phyloP scores from a whole-genome alignment of 2,113 vertebrate species.

The Eurystomus gularis region DNA sequence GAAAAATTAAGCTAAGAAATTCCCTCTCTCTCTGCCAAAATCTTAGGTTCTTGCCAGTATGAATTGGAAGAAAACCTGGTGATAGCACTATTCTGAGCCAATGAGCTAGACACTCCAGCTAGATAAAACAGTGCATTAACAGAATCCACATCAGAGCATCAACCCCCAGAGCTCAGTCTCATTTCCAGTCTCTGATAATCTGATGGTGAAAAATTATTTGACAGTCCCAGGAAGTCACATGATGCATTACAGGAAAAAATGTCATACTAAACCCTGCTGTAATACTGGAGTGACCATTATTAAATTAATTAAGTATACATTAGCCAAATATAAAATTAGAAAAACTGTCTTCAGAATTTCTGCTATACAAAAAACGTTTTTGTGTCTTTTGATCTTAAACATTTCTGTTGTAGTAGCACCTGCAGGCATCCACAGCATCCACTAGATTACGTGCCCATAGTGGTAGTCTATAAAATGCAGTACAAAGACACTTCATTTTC shows the following conservation, averaged over 20 bases:
- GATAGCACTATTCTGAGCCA: not conserved
- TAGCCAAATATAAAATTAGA: not conserved
- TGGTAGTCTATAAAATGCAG: not conserved
- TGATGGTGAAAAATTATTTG: not conserved
- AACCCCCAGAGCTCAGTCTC: not conserved
- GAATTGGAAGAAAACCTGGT: not conserved
- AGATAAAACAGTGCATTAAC: not conserved
- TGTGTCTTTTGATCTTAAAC: not conserved
- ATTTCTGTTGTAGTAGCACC: not conserved
- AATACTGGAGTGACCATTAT: not conserved
- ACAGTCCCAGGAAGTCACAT: not conserved
- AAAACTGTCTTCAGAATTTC: not conserved
- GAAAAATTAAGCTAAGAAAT: not conserved
- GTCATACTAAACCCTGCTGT: not conserved
- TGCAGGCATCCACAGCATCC: not conserved
- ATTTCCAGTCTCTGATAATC: slow-evolving; percentile 23
- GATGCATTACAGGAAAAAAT: slow-evolving; percentile 30
- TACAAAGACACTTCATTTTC: not conserved
- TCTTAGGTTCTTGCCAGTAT: not conserved
- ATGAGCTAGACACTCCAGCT: not conserved
- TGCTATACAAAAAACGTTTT: not conserved
- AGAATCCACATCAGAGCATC: not conserved
- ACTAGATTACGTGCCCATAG: not conserved
- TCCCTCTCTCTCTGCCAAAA: not conserved
- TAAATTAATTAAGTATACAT: slow-evolving; percentile 11